phyloP scores from a whole-genome alignment of 2,888 invertebrate genomes.

The Subacronicta megacephala region DNA sequence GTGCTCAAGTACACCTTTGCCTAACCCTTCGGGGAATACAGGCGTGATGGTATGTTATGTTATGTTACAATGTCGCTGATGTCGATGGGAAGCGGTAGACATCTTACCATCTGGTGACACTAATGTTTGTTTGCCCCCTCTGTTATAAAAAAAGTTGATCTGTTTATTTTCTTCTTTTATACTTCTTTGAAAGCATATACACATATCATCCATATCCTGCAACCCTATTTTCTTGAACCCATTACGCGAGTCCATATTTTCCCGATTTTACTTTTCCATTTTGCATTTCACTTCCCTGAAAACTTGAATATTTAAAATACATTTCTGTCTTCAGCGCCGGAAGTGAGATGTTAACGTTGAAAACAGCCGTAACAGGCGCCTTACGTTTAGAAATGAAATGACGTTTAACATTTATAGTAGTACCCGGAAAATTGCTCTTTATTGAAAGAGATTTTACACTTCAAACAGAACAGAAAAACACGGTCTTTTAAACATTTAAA shows the following conservation, averaged over 20 bases:
- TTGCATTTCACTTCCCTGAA: neutral
- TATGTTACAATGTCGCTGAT: too few relatives aligned
- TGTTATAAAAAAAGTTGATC: too few relatives aligned
- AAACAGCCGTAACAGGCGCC: slow-evolving; percentile 9
- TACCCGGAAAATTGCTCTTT: slow-evolving; percentile 15
- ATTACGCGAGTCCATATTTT: slow-evolving; percentile 3
- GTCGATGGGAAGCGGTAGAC: too few relatives aligned
- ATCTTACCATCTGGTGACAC: too few relatives aligned
- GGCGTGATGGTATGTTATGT: too few relatives aligned
- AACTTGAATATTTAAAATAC: slow-evolving; percentile 41
- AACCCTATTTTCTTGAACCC: neutral
- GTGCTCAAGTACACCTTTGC: too few relatives aligned
- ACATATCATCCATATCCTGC: neutral
- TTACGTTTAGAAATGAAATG: slow-evolving; percentile 9
- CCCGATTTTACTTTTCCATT: slow-evolving; percentile 2
- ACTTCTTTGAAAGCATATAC: too few relatives aligned
- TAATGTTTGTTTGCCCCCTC: too few relatives aligned
- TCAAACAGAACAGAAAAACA: too few relatives aligned
- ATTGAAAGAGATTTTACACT: neutral
- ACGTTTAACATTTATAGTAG: slow-evolving; percentile 22
- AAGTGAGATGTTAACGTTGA: slow-evolving; percentile 25
- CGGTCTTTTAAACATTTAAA: too few relatives aligned
- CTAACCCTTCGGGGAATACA: too few relatives aligned
- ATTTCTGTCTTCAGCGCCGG: slow-evolving; percentile 29
- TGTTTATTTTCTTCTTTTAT: too few relatives aligned